Percentiles rank a stretch among this genome's conserved stretches.
These are phyloP conservation scores for Thyatira batis DNA, from an alignment of 2,888 invertebrate genomes.

Conservation along the genomic window DNA sequence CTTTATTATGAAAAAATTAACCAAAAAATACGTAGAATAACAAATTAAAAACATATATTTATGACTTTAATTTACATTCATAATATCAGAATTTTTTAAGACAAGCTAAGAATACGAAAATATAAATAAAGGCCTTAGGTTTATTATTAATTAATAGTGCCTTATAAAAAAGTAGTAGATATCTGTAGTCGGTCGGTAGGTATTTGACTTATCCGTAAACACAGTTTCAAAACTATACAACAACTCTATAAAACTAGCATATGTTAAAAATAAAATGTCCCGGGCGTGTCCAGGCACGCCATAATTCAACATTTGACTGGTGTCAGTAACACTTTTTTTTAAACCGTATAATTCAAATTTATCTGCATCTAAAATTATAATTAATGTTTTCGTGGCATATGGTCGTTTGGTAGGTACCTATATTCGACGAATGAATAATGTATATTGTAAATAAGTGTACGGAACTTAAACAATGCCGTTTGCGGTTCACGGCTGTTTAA, in stretches of 20 bases:
- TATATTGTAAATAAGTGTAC: conserved; percentile 15
- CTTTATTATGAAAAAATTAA: too few relatives aligned
- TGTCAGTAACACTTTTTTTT: conserved; percentile 22
- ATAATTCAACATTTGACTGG: conserved; percentile 37
- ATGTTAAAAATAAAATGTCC: conserved; percentile 1
- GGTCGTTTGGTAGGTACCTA: too few relatives aligned
- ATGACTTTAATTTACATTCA: too few relatives aligned
- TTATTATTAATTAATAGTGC: too few relatives aligned
- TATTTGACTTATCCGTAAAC: too few relatives aligned
- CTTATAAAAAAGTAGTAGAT: too few relatives aligned
- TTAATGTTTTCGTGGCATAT: conserved; percentile 39
- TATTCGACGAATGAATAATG: conserved; percentile 42
- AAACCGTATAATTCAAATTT: conserved; percentile 33
- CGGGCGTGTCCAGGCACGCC: conserved; percentile 7
- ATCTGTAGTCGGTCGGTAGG: too few relatives aligned
- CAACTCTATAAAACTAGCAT: neutral
- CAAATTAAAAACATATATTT: too few relatives aligned
- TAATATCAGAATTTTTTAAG: too few relatives aligned
- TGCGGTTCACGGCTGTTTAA: neutral
- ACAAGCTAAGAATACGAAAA: too few relatives aligned
- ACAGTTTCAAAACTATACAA: neutral
- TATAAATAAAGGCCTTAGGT: too few relatives aligned
- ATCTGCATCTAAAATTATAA: conserved; percentile 35
- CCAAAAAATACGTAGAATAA: too few relatives aligned
- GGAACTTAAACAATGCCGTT: conserved; percentile 5